Evolutionary conservation across 2,888 invertebrate genomes (phyloP).

Genomic region (Boloria euphrosyne): DNA sequence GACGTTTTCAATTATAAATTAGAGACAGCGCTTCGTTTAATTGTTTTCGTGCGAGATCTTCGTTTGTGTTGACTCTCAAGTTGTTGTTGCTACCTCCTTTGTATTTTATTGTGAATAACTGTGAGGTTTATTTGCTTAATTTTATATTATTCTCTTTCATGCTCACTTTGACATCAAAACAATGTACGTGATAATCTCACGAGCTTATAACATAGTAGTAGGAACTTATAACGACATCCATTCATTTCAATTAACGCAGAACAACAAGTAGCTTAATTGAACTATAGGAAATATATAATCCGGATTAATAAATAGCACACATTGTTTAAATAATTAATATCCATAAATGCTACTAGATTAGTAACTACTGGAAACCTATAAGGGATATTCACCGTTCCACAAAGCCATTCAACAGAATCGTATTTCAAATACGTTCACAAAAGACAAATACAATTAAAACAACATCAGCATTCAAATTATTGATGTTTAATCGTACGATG

Average conservation of each 20-base stretch:
- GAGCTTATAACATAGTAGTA: no score
- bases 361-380: slow-evolving; percentile 5
- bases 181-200: no score
- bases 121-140: no score
- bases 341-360: neutral
- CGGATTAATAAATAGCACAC: neutral
- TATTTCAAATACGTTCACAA: slow-evolving; percentile 27
- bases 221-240: neutral
- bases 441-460: slow-evolving; percentile 33
- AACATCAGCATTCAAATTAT: slow-evolving; percentile 35
- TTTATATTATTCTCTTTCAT: no score
- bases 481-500: slow-evolving; percentile 47
- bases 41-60: slow-evolving; percentile 31
- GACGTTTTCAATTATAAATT: slow-evolving; percentile 49
- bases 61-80: slow-evolving; percentile 28
- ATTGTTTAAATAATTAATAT: neutral
- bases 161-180: no score
- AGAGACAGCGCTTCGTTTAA: slow-evolving; percentile 44
- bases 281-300: neutral
- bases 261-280: neutral
- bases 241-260: neutral
- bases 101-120: no score
- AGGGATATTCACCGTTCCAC: slow-evolving; percentile 2
- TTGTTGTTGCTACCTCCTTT: no score
- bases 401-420: slow-evolving; percentile 19